Evolutionary conservation across 2,797 vertebrate genomes (phyloP).

Genomic region (Anniella stebbinsi): DNA sequence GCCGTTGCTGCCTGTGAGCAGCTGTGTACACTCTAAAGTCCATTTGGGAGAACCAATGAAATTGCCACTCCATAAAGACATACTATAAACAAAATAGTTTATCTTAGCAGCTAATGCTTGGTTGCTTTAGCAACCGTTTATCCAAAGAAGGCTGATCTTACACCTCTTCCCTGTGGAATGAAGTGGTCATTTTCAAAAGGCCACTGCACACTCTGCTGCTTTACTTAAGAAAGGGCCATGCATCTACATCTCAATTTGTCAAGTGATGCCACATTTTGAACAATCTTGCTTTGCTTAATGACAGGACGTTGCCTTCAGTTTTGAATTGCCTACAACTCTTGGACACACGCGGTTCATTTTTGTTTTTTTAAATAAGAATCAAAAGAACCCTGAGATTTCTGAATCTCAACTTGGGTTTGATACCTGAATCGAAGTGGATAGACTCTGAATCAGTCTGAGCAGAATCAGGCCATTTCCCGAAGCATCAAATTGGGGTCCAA

Average conservation of each 20-base stretch:
- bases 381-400: too few species aligned
- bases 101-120: background rate
- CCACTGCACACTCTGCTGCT: background rate
- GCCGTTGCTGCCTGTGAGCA: conserved; percentile 31
- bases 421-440: too few species aligned
- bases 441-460: too few species aligned
- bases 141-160: conserved; percentile 48
- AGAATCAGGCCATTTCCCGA: too few species aligned
- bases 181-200: conserved; percentile 38
- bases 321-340: conserved; percentile 4
- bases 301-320: conserved; percentile 59
- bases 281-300: conserved; percentile 28
- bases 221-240: background rate
- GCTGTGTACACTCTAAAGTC: conserved; percentile 37
- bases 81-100: background rate
- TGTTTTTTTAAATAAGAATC: background rate
- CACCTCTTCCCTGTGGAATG: conserved; percentile 42
- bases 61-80: conserved; percentile 13
- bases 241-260: conserved; percentile 45
- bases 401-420: too few species aligned
- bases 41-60: conserved; percentile 46
- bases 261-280: conserved; percentile 49
- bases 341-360: background rate
- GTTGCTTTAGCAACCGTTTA: conserved; percentile 61
- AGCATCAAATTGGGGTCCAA: too few species aligned